These are phyloP conservation scores for Salticus scenicus DNA, from an alignment of 2,888 invertebrate genomes.

Conservation along the genomic window DNA sequence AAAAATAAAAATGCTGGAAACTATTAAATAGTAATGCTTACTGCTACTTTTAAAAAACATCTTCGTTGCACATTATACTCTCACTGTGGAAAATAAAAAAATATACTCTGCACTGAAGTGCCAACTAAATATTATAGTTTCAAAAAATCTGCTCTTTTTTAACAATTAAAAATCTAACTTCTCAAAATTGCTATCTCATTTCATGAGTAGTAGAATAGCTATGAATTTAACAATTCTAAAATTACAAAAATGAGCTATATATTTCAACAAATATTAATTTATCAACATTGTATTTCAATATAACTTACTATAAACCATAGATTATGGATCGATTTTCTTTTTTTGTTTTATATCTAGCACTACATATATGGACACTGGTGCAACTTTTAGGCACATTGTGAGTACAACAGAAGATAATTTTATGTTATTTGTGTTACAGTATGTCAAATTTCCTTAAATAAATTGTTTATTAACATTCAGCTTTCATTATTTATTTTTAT, in stretches of 20 bases:
- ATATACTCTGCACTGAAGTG: constrained; percentile 7
- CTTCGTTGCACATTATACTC: constrained; percentile 2
- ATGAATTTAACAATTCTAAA: constrained; percentile 9
- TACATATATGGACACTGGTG: constrained; percentile 33
- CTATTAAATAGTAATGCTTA: background rate
- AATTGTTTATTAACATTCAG: no score
- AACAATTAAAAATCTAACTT: constrained; percentile 1
- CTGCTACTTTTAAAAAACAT: background rate
- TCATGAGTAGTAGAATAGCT: background rate
- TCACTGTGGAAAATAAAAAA: constrained; percentile 15
- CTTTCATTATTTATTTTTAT: no score
- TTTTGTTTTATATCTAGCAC: background rate
- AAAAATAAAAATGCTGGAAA: background rate
- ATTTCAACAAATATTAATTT: background rate
- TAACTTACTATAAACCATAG: background rate
- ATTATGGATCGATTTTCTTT: background rate
- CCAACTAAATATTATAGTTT: background rate
- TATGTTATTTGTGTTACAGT: background rate
- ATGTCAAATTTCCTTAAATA: background rate
- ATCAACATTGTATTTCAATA: background rate
- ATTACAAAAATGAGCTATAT: constrained; percentile 2
- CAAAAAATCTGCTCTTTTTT: background rate
- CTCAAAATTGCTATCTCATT: constrained; percentile 19
- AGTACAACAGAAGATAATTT: background rate
- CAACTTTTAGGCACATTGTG: constrained; percentile 54